Conservation (phyloP, 1,140 invertebrate genomes). For the Maconellicoccus hirsutus region DNA sequence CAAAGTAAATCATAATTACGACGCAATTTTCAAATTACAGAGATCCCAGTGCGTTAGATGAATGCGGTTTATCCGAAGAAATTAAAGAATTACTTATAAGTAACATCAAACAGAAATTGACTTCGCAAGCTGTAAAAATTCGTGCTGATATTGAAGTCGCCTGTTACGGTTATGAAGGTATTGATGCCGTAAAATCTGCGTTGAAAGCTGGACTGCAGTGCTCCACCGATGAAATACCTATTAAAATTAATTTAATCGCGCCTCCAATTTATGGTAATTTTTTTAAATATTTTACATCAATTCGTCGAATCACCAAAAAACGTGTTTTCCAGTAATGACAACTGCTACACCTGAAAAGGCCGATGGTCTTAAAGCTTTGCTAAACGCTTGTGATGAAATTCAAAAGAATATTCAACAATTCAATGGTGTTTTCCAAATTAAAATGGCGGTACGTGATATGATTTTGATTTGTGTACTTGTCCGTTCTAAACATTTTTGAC, state of each 20-base stretch:
- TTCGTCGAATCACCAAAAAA: not conserved
- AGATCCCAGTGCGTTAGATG: constrained; percentile 85
- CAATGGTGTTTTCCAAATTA: constrained; percentile 87
- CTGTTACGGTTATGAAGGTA: constrained; percentile 97
- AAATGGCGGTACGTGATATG: constrained; percentile 69
- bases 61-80: constrained; percentile 86
- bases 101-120: constrained; percentile 93
- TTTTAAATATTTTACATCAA: not conserved
- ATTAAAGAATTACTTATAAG: constrained; percentile 86
- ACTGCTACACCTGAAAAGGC: constrained; percentile 92
- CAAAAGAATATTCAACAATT: constrained; percentile 66
- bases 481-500: too few species aligned
- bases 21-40: constrained; percentile 41
- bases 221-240: constrained; percentile 85
- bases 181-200: constrained; percentile 95
- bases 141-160: constrained; percentile 96
- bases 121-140: constrained; percentile 96
- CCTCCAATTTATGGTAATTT: constrained; percentile 82
- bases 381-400: constrained; percentile 80
- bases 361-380: constrained; percentile 79
- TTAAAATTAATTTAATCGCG: constrained; percentile 98
- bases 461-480: not conserved
- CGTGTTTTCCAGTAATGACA: constrained; percentile 70
- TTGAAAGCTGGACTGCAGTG: constrained; percentile 82
- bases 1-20: constrained; percentile 51